Conservation (phyloP, 2,888 invertebrate species). For the Eilema sororculum region DNA sequence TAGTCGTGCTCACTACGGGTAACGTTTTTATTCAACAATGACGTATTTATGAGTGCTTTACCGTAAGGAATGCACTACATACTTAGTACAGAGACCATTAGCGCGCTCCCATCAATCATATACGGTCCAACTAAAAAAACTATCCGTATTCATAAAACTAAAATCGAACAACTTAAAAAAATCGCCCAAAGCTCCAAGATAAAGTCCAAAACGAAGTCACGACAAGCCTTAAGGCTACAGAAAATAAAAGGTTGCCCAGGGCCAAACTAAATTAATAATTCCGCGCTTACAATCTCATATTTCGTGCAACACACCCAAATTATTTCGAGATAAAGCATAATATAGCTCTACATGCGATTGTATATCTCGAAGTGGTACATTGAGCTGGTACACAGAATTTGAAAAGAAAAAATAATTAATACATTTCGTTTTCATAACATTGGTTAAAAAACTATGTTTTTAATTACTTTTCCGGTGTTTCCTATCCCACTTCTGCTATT, state of each 20-base stretch:
- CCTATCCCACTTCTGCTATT: neutral
- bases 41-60: conserved; percentile 8
- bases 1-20: neutral
- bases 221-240: conserved; percentile 59
- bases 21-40: conserved; percentile 8
- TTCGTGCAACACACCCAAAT: conserved; percentile 54
- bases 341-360: conserved; percentile 56
- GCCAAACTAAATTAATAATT: conserved; percentile 67
- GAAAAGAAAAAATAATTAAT: conserved; percentile 23
- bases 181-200: conserved; percentile 51
- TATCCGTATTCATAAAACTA: conserved; percentile 41
- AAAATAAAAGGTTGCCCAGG: conserved; percentile 59
- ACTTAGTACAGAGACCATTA: conserved; percentile 30
- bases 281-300: conserved; percentile 59
- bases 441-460: conserved; percentile 27
- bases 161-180: conserved; percentile 41
- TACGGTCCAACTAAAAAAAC: conserved; percentile 34
- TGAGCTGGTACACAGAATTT: conserved; percentile 21
- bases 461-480: conserved; percentile 12
- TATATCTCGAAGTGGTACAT: conserved; percentile 40
- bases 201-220: conserved; percentile 59
- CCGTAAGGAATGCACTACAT: conserved; percentile 6
- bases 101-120: conserved; percentile 46
- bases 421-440: conserved; percentile 18
- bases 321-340: conserved; percentile 57